Conservation (phyloP, 2,113 vertebrate species). For the Actenoides lindsayi region DNA sequence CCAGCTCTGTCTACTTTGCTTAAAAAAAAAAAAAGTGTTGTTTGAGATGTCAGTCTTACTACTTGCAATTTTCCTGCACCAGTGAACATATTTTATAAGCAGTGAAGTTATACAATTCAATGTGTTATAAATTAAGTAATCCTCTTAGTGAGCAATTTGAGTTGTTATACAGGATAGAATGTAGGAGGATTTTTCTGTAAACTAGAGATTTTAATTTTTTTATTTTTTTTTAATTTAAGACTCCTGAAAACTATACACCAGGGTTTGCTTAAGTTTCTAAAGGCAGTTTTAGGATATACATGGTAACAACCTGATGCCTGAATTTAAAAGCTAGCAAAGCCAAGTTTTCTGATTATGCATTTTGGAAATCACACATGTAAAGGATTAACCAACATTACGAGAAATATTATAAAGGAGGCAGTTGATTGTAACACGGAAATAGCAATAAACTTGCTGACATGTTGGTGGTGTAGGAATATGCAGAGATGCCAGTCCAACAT, state of each 20-base stretch:
- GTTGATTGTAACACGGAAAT: neutral
- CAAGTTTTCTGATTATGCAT: neutral
- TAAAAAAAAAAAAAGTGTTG: neutral
- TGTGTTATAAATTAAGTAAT: neutral
- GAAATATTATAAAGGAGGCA: neutral
- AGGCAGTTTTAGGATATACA: neutral
- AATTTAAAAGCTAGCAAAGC: neutral
- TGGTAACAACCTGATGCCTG: neutral
- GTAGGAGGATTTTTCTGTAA: neutral
- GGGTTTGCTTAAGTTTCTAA: neutral
- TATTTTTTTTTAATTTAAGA: too few relatives aligned
- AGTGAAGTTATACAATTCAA: neutral
- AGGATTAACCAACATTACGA: neutral
- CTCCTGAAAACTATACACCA: neutral
- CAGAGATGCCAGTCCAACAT: accelerated
- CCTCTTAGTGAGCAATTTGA: neutral
- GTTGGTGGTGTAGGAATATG: too few relatives aligned
- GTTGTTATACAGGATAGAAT: neutral
- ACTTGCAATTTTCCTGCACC: neutral
- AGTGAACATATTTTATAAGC: neutral
- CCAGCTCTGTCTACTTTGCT: neutral
- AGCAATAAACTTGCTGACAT: neutral
- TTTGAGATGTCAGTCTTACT: neutral
- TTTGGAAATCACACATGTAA: neutral
- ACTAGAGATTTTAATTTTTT: neutral